These are phyloP conservation scores for Oxycera nigricornis DNA, from an alignment of 2,888 invertebrate genomes.

Conservation along the genomic window DNA sequence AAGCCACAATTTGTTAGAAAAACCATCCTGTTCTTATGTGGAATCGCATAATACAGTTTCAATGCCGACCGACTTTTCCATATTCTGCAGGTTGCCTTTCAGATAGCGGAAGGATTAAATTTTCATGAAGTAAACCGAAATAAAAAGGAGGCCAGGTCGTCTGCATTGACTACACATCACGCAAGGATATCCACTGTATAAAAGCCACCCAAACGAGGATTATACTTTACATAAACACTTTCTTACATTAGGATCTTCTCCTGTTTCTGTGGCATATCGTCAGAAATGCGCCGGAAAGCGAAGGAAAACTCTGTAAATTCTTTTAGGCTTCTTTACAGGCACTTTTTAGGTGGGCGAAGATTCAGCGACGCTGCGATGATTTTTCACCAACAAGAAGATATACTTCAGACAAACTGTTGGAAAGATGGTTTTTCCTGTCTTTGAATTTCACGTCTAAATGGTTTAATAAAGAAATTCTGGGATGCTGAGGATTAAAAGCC, in stretches of 20 bases:
- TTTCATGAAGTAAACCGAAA: constrained; percentile 21
- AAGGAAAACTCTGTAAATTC: constrained; percentile 6
- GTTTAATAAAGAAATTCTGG: background rate
- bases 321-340: constrained; percentile 14
- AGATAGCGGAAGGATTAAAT: constrained; percentile 21
- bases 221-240: background rate
- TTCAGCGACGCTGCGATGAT: background rate
- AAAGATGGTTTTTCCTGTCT: background rate
- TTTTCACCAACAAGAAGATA: background rate
- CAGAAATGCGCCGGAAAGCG: background rate
- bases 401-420: background rate
- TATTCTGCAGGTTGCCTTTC: background rate
- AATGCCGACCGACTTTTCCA: background rate
- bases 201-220: background rate
- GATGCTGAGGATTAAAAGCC: constrained; percentile 16
- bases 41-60: constrained; percentile 6
- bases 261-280: background rate
- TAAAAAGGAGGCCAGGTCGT: background rate
- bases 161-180: background rate
- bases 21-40: background rate
- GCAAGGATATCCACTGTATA: background rate
- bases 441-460: background rate
- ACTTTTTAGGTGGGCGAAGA: background rate
- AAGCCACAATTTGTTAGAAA: background rate
- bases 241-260: background rate